Percentiles rank a stretch among this genome's conserved stretches.
Evolutionary conservation across 2,797 vertebrate genomes (phyloP).

Genomic region (Lagorchestes hirsutus): DNA sequence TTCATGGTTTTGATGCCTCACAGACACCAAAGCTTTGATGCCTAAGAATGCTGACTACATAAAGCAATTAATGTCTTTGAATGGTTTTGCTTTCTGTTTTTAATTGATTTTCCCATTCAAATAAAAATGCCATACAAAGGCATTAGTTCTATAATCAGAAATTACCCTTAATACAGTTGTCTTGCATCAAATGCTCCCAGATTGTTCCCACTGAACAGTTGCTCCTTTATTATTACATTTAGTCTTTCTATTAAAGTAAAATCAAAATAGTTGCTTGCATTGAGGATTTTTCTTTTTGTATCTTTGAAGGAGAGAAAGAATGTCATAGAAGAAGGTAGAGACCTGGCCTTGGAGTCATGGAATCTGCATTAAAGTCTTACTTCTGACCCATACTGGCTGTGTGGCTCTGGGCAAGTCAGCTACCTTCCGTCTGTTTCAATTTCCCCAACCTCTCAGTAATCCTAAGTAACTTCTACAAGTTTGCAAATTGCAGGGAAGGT

Average conservation of each 20-base stretch:
- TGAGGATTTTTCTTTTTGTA: not conserved
- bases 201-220: not conserved
- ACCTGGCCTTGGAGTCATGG: not conserved
- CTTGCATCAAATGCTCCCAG: slow-evolving; percentile 34
- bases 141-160: slow-evolving; percentile 65
- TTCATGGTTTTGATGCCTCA: slow-evolving; percentile 67
- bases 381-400: not conserved
- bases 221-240: slow-evolving; percentile 8
- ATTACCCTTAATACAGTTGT: slow-evolving; percentile 57
- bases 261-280: slow-evolving; percentile 28
- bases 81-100: slow-evolving; percentile 35
- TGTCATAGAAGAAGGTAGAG: not conserved
- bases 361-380: not conserved
- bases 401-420: not conserved
- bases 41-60: slow-evolving; percentile 64
- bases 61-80: slow-evolving; percentile 68
- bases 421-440: not conserved
- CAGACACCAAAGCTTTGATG: slow-evolving; percentile 77
- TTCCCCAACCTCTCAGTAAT: not conserved
- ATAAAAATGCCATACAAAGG: slow-evolving; percentile 68
- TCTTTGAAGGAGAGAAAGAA: not conserved
- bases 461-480: not conserved
- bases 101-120: slow-evolving; percentile 64
- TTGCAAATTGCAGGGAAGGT: not conserved
- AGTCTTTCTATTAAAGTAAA: not conserved